Base-by-base conservation (phyloP, 1,140 invertebrate genomes). In the Gerris buenoi region DNA sequence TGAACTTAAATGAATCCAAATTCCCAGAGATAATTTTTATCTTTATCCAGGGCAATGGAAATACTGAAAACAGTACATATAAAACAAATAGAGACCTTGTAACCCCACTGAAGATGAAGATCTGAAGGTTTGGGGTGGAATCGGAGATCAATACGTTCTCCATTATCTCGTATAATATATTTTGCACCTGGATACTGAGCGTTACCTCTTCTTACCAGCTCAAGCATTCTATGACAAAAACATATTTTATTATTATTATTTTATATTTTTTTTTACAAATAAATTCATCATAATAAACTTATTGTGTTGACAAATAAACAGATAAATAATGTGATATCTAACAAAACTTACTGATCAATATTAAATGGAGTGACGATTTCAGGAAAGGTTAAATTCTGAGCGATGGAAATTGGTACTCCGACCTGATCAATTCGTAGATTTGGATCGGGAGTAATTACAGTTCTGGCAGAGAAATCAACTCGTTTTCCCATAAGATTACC, bases 401-500 rank as follows among this genome's bases (percentile, higher is more conserved):
- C 97, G 74, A 99, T 98, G 29, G 93, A 95, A 66, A 95, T 82
- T 0, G 97, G 97, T 0, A 99, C 95, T 62, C 97, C 97, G 57
- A 99, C 96, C 82, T 97, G 97, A 79, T 99, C 95, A 74, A 99
- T 98, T 68, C 93, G 84, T 33, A 99, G 80, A 81, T 99, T 99
- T 0, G 97, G 97, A 86, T 99, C 97, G 0, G 97, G 96, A 10
- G 97, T 99, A 75, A 99, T 99, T 70, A 99, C 97, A 74, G 97
- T 99, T 78, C 97, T 87, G 5, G 95, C 97, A 0, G 96, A 99
- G 75, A 99, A 99, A 74, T 99, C 97, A 0, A 99, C 97, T 82
- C 97, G 93, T 77, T 99, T 99, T 67, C 97, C 97, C 97, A 99
- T 99, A 71, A 99, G 83, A 77, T 99, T 99, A 73, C 97, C 97